phyloP scores from a whole-genome alignment of 2,113 vertebrate genomes.

The Pachyramphus minor region DNA sequence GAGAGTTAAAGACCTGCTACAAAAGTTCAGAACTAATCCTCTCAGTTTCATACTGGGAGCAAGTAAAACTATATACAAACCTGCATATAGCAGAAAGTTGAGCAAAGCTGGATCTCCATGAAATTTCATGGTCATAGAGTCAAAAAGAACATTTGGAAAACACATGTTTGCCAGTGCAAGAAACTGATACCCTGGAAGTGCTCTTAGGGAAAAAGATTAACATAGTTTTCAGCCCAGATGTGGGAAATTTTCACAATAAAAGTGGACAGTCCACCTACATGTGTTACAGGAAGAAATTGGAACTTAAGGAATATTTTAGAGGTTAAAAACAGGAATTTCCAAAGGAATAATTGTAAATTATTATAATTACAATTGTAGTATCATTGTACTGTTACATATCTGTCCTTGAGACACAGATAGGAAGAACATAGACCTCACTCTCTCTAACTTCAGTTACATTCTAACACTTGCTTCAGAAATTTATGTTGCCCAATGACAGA shows the following conservation, averaged over 20 bases:
- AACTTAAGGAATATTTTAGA: background rate
- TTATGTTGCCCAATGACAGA: background rate
- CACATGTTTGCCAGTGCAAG: background rate
- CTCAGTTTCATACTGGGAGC: background rate
- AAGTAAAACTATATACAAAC: background rate
- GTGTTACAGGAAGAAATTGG: background rate
- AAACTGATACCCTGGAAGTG: background rate
- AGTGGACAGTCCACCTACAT: background rate
- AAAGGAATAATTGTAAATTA: background rate
- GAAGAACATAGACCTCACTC: background rate
- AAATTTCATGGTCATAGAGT: background rate
- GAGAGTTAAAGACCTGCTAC: background rate
- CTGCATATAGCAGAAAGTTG: background rate
- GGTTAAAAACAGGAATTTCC: background rate
- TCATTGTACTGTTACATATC: background rate
- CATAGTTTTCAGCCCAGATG: background rate
- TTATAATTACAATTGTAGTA: background rate
- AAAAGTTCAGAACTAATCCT: background rate
- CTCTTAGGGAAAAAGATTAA: background rate
- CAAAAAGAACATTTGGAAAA: background rate
- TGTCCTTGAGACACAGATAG: background rate
- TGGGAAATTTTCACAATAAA: background rate
- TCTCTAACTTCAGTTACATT: background rate
- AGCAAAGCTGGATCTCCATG: background rate
- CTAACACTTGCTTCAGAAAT: background rate